A percentile compares a stretch with the other conserved stretches of the same genome.
These are phyloP conservation scores for Ramazzottius varieornatus DNA, from an alignment of 2,888 invertebrate genomes.

Conservation along the genomic window DNA sequence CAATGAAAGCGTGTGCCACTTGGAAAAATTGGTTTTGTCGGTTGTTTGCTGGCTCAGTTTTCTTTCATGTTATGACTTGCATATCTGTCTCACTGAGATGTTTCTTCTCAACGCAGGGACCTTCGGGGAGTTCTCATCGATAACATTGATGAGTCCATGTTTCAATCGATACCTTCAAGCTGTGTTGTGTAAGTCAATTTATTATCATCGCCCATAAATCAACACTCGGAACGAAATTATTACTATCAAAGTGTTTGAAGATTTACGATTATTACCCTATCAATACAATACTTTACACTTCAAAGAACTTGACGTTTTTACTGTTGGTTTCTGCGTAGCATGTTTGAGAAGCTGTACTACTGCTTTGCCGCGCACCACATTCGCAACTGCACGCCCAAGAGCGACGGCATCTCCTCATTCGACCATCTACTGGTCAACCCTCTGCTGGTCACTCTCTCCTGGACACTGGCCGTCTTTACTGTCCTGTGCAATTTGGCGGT, in stretches of 20 bases:
- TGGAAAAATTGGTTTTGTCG: too few relatives aligned
- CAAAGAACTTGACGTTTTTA: too few relatives aligned
- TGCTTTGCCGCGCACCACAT: background rate
- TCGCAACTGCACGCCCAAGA: constrained; percentile 1
- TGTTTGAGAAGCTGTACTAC: constrained; percentile 3
- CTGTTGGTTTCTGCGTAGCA: too few relatives aligned
- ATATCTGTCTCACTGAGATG: background rate
- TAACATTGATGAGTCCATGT: background rate
- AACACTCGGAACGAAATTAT: too few relatives aligned
- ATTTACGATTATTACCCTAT: too few relatives aligned
- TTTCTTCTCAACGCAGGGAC: background rate
- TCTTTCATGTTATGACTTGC: too few relatives aligned
- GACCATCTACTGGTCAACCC: background rate
- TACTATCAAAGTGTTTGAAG: too few relatives aligned
- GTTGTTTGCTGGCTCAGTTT: too few relatives aligned
- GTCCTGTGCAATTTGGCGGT: background rate
- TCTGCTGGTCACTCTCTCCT: background rate
- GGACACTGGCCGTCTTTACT: background rate
- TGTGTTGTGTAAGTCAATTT: background rate
- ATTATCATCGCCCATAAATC: background rate
- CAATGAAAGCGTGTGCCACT: too few relatives aligned
- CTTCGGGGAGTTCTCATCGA: background rate
- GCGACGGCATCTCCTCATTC: background rate
- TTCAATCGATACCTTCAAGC: background rate
- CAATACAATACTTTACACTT: too few relatives aligned